Evolutionary conservation across 2,888 invertebrate species (phyloP), one percentile per base, ranked within the genome.

Genomic region (Microplitis deprimator): DNA sequence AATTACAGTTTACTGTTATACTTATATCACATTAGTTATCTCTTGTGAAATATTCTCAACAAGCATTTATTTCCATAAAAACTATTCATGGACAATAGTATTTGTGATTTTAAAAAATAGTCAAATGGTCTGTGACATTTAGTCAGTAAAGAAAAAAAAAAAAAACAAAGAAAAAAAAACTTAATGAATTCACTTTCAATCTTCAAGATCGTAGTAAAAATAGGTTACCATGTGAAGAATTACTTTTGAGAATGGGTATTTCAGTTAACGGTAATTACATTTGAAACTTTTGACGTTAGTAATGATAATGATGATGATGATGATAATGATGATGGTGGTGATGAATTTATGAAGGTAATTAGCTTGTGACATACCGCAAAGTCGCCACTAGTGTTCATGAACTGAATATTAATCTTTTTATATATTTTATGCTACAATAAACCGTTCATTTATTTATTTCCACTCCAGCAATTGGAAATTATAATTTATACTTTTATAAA

Each of bases 261-360:
- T 79, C 73, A 79, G 81, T 81, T 80, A 78, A 76, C 76, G 77
- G 83, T 83, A 82, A 86, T 85, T 83, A 83, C 81, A 80, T 84
- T 82, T 79, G 76, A 73, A 79, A 75, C 79, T 80, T 79, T 80
- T 75, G 79, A 82, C 80, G 81, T 77, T 80, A 69, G 77, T 50
- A 2, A 50, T 50, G 5, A 50, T 50, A 4, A 3, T 2, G 73
- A 73, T 83, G 82, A 82, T 83, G 85, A 29, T 50, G 8, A 50
- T 50, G 50, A 50, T 50, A 13, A 3, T 2, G 73, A 73, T 83
- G 81, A 82, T 83, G 85, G 84, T 84, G 83, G 84, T 85, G 84
- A 85, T 86, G 82, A 85, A 86, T 86, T 86, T 85, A 86, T 83
- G 85, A 83, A 82, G 84, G 83, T 84, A 84, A 86, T 86, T 86